Conservation (phyloP, 2,797 vertebrate genomes). For the Eptatretus atami region DNA sequence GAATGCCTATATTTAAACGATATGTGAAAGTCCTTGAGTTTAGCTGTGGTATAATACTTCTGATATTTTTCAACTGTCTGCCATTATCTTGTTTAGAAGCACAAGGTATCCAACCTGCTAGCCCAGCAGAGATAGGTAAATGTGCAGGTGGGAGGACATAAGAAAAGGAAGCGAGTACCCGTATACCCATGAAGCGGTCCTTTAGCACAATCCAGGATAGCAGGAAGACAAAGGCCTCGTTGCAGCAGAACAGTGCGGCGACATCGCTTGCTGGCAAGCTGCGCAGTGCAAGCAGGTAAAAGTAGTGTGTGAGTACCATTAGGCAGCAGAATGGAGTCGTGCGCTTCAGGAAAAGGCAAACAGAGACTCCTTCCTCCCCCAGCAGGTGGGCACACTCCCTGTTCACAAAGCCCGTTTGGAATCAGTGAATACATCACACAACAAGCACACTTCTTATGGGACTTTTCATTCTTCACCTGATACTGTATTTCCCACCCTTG, state of each 20-base stretch:
- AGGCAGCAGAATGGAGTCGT: conserved; percentile 73
- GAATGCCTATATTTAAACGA: too few species aligned
- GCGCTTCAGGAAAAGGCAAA: conserved; percentile 66
- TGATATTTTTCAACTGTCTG: too few species aligned
- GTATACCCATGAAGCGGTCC: conserved; percentile 91
- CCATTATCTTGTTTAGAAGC: too few species aligned
- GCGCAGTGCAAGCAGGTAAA: conserved; percentile 92
- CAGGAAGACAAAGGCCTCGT: conserved; percentile 92
- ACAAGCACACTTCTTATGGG: too few species aligned
- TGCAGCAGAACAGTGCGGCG: conserved; percentile 89
- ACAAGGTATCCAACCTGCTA: too few species aligned
- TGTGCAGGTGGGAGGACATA: not conserved
- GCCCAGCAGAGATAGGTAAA: too few species aligned
- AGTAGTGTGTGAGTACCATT: conserved; percentile 95
- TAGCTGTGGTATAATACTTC: too few species aligned
- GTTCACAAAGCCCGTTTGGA: conserved; percentile 2
- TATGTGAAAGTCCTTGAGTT: too few species aligned
- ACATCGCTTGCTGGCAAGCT: conserved; percentile 84
- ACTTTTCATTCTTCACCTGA: too few species aligned
- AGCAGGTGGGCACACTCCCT: conserved; percentile 87
- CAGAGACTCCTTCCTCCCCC: conserved; percentile 60
- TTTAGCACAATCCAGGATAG: conserved; percentile 91
- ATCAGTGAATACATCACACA: too few species aligned
- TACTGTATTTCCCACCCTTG: too few species aligned
- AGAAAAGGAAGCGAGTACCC: conserved; percentile 30